Evolutionary conservation across 2,888 invertebrate genomes (phyloP).

Genomic region (Alloscopus bannaensis): DNA sequence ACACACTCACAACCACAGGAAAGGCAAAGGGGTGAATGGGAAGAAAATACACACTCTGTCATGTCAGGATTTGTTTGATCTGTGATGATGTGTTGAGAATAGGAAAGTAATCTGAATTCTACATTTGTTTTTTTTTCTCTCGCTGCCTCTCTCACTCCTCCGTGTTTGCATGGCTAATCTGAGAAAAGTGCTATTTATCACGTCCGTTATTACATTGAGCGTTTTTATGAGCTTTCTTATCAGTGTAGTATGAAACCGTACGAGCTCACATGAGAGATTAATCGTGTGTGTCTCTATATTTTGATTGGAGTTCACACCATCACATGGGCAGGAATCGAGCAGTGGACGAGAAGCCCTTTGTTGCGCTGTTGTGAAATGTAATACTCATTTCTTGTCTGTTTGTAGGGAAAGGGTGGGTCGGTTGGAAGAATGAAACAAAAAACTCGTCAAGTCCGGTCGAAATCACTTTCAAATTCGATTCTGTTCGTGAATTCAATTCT

Average conservation of each 20-base stretch:
- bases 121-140: too few relatives aligned
- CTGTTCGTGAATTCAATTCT: constrained; percentile 89
- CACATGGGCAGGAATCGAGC: constrained; percentile 17
- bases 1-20: neutral
- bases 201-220: constrained; percentile 45
- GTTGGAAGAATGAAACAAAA: constrained; percentile 89
- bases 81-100: constrained; percentile 45
- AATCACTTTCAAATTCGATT: constrained; percentile 89
- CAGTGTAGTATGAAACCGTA: neutral
- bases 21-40: constrained; percentile 31
- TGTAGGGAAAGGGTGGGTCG: constrained; percentile 88
- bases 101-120: constrained; percentile 52
- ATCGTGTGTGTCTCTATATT: constrained; percentile 35
- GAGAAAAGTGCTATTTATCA: constrained; percentile 64
- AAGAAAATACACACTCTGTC: constrained; percentile 42
- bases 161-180: constrained; percentile 65
- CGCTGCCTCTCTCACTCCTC: too few relatives aligned
- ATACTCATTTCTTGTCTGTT: neutral
- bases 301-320: constrained; percentile 50
- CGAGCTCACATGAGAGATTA: constrained; percentile 14
- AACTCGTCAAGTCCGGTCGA: constrained; percentile 80
- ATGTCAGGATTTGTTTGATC: constrained; percentile 47
- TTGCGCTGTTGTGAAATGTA: constrained; percentile 20
- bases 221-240: constrained; percentile 31
- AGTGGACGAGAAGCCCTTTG: neutral